phyloP scores from a whole-genome alignment of 2,888 invertebrate genomes.

The Tuberolachnus salignus region DNA sequence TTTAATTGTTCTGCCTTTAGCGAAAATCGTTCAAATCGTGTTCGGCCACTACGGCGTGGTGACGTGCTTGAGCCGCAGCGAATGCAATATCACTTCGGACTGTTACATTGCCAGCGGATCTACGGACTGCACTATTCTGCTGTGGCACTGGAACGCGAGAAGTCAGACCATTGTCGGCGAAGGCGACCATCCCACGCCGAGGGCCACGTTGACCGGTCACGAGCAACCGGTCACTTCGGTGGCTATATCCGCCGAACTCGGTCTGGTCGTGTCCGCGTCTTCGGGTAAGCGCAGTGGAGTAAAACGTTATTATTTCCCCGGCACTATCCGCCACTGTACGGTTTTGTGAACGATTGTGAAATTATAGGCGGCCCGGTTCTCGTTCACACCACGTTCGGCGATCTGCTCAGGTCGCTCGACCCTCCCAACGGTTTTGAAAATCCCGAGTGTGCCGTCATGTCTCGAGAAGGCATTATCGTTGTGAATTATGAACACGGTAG shows the following conservation, averaged over 20 bases:
- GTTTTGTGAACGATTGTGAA: neutral
- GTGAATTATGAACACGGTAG: conserved; percentile 92
- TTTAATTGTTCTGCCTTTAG: conserved; percentile 65
- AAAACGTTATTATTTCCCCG: neutral
- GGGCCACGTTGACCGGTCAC: conserved; percentile 96
- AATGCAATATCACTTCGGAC: conserved; percentile 98
- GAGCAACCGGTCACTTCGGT: conserved; percentile 94
- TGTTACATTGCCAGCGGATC: conserved; percentile 98
- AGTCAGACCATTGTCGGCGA: conserved; percentile 97
- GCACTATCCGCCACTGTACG: neutral
- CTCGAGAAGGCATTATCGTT: conserved; percentile 93
- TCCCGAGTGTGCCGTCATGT: conserved; percentile 89
- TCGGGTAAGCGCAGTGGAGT: conserved; percentile 60
- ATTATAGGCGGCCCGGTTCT: conserved; percentile 88
- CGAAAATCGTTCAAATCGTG: conserved; percentile 96
- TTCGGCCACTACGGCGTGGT: conserved; percentile 99
- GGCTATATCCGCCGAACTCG: conserved; percentile 96
- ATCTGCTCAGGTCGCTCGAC: conserved; percentile 88
- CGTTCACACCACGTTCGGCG: conserved; percentile 97
- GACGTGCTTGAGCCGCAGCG: conserved; percentile 94
- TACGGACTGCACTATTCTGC: conserved; percentile 94
- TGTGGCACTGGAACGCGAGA: conserved; percentile 99
- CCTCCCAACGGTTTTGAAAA: conserved; percentile 76
- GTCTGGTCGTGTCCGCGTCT: conserved; percentile 95
- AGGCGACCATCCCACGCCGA: conserved; percentile 92